phyloP scores from a whole-genome alignment of 2,113 vertebrate genomes.

The Myodes glareolus region DNA sequence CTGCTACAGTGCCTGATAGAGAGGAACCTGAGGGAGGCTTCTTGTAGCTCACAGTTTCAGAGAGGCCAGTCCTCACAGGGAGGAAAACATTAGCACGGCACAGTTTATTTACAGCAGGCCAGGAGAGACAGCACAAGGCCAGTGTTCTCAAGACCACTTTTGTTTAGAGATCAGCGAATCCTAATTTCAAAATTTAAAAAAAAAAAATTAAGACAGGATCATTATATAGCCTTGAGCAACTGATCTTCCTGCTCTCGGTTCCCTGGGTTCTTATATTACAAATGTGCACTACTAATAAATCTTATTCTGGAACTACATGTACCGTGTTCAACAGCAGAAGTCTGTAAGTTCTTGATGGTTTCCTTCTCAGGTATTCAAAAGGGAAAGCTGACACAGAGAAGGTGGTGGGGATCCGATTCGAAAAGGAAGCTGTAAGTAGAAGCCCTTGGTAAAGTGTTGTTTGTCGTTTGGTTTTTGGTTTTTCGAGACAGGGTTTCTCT shows the following conservation, averaged over 20 bases:
- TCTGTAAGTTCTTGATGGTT: constrained; percentile 5
- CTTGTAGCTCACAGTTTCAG: background rate
- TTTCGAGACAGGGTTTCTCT: background rate
- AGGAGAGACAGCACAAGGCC: background rate
- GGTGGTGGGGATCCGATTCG: constrained; percentile 49
- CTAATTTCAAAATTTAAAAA: background rate
- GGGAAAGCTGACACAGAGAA: constrained; percentile 64
- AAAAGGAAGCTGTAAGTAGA: constrained; percentile 76
- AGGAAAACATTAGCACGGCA: background rate
- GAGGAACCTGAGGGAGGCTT: background rate
- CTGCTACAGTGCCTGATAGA: background rate
- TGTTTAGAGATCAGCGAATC: background rate
- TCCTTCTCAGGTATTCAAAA: constrained; percentile 70
- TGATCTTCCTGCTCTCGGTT: background rate
- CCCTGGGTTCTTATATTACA: background rate
- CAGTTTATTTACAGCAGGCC: background rate
- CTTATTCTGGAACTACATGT: constrained; percentile 51
- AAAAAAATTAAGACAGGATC: background rate
- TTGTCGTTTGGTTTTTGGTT: constrained; percentile 40
- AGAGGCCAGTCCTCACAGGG: background rate
- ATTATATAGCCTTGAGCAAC: background rate
- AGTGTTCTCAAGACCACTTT: background rate
- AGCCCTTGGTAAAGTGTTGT: background rate
- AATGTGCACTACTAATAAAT: background rate
- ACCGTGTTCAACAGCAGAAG: constrained; percentile 3